Base-by-base conservation (phyloP, 2,113 vertebrate genomes). In the Pao palembangensis region DNA sequence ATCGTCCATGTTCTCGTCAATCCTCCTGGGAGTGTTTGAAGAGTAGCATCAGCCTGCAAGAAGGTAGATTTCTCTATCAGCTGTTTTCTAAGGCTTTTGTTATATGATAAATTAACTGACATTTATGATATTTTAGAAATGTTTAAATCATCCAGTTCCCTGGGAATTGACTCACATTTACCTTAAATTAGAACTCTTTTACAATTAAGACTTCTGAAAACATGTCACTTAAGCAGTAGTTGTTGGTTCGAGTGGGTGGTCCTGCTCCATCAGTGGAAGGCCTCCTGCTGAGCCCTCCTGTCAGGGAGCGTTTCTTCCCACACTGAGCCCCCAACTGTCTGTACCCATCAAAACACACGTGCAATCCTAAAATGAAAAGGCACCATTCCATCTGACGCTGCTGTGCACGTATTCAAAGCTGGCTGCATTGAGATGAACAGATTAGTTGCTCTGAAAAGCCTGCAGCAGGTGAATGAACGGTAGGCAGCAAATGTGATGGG, bases 41-140 rank as follows among this genome's bases (percentile, higher is more conserved):
- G 64, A 58, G 67, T 52, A 58, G 62, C 69, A 43, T 74, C 55
- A 74, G 50, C 51, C 55, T 2, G 15, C 5, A 20, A 47, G 47
- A 2, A 28, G 51, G 12, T 10, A 28, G 42, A 58, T 47, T 16
- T 23, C 2, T n/a, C 6, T 3, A 12, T 57, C 10, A 42, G 20
- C 17, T 42, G n/a, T 34, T 19, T 4, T 50, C 6, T n/a, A 34
- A 15, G 7, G n/a, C 13, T 25, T 53, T 44, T 2, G 12, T 23
- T 55, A 12, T 38, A 38, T 38, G 10, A 11, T 38, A 12, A 38
- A 8, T 38, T 38, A 38, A 38, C 34, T 38, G 34, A 38, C 34
- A 12, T 38, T 38, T 38, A 38, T 38, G 34, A 38, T 38, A 38
- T 38, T 38, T 10, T 38, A 38, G 8, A 38, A 2, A 11, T 34